A percentile compares a stretch with the other conserved stretches of the same genome.
These are phyloP conservation scores for Cossypha caffra DNA, from an alignment of 2,797 vertebrate genomes.

Conservation along the genomic window DNA sequence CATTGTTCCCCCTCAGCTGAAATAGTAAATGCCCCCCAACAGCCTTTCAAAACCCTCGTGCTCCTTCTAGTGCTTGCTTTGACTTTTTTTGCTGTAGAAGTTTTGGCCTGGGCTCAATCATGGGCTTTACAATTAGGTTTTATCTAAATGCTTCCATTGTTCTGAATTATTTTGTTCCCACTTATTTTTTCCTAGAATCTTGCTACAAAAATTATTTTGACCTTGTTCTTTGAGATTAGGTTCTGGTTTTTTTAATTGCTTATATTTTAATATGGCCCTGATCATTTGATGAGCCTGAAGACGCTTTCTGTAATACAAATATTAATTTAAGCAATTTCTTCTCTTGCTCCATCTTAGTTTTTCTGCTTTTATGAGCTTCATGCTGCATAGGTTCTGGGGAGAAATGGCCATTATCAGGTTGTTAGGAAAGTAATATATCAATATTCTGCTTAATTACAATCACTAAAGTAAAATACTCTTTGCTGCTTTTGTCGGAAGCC, in stretches of 20 bases:
- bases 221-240: neutral
- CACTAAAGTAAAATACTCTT: neutral
- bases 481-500: neutral
- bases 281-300: neutral
- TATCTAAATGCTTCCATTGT: neutral
- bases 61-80: neutral
- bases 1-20: neutral
- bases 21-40: neutral
- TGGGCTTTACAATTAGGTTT: neutral
- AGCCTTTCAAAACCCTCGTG: neutral
- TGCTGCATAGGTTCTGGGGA: neutral
- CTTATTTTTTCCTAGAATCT: neutral
- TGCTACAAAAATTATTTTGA: neutral
- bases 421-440: neutral
- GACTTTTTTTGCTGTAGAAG: neutral
- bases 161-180: neutral
- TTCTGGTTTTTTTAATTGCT: neutral
- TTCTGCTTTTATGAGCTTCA: neutral
- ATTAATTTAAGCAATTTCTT: neutral
- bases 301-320: neutral
- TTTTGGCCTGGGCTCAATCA: neutral
- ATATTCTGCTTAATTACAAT: neutral
- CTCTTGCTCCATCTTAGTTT: neutral
- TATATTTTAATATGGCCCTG: neutral
- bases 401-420: neutral